These are phyloP conservation scores for Achroia grisella DNA, from an alignment of 1,140 invertebrate species.

Conservation along the genomic window DNA sequence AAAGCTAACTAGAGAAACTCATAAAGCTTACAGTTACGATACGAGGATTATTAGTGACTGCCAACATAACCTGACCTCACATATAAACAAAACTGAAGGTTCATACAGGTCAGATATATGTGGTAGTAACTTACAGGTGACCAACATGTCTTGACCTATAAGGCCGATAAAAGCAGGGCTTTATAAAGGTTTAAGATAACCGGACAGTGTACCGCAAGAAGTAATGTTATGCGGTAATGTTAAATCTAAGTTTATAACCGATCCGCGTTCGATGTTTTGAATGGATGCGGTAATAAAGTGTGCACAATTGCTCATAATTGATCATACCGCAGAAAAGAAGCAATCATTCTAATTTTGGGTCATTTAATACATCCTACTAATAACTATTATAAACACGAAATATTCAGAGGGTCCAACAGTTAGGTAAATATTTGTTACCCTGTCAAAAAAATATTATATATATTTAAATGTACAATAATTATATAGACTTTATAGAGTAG, in stretches of 20 bases:
- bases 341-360: no score
- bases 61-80: conserved; percentile 18
- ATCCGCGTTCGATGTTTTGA: conserved; percentile 27
- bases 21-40: conserved; percentile 34
- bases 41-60: conserved; percentile 18
- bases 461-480: no score
- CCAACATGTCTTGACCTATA: conserved; percentile 28
- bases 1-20: conserved; percentile 35
- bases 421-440: no score
- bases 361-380: no score
- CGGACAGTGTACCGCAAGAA: conserved; percentile 38
- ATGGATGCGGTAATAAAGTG: conserved; percentile 12
- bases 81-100: conserved; percentile 10
- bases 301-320: no score
- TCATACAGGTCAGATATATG: conserved; percentile 14
- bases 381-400: no score
- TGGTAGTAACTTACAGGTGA: conserved; percentile 20
- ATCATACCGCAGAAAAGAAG: no score
- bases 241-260: conserved; percentile 43
- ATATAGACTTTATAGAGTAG: no score
- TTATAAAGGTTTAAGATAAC: conserved; percentile 24
- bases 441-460: no score
- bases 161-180: conserved; percentile 5
- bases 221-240: conserved; percentile 42
- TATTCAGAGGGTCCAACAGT: no score